Evolutionary conservation across 2,797 vertebrate species (phyloP).

Genomic region (Novumbra hubbsi): DNA sequence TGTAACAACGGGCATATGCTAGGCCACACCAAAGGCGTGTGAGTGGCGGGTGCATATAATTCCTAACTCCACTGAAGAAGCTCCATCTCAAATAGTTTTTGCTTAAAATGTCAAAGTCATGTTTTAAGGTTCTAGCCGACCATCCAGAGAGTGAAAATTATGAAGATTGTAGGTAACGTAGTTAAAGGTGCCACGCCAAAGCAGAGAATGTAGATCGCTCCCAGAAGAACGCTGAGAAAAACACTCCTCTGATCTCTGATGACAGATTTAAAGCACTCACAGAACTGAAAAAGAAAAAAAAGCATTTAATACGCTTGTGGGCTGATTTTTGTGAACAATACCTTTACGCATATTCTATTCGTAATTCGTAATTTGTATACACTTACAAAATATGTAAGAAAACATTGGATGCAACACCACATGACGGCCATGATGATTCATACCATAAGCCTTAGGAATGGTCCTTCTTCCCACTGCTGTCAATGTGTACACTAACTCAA

Average conservation of each 20-base stretch:
- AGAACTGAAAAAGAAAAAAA: constrained; percentile 76
- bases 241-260: constrained; percentile 90
- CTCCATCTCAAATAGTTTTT: background rate
- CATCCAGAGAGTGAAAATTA: constrained; percentile 92
- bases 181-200: constrained; percentile 82
- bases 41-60: background rate
- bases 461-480: no score
- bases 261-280: constrained; percentile 82
- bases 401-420: background rate
- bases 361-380: background rate
- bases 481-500: no score
- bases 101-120: background rate
- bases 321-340: background rate
- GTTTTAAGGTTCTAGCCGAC: constrained; percentile 67
- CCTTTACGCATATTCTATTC: no score
- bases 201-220: constrained; percentile 77
- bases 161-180: constrained; percentile 82
- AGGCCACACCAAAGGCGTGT: background rate
- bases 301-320: background rate
- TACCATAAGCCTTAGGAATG: no score
- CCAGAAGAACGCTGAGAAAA: constrained; percentile 76
- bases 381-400: background rate
- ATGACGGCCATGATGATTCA: no score
- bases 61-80: background rate
- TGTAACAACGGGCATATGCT: background rate